These are phyloP conservation scores for Acronicta leporina DNA, from an alignment of 2,888 invertebrate genomes.

Conservation along the genomic window DNA sequence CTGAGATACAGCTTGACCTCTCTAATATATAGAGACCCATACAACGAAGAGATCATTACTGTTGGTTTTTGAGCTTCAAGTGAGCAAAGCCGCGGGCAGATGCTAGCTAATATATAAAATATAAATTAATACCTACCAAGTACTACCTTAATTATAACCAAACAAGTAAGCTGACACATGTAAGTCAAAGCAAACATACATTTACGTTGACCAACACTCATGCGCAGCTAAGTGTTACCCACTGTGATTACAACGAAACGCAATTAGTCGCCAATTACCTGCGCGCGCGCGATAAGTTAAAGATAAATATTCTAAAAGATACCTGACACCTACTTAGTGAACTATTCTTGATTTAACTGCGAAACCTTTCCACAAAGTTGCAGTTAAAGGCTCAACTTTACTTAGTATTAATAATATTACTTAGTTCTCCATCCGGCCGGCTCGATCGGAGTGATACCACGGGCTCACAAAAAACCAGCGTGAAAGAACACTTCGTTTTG, in stretches of 20 bases:
- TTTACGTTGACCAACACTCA: constrained; percentile 55
- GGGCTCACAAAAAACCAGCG: no score
- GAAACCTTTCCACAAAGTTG: constrained; percentile 25
- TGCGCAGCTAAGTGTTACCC: constrained; percentile 63
- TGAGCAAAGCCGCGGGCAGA: no score
- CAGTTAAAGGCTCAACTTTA: background rate
- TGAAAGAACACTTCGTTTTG: no score
- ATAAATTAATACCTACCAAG: no score
- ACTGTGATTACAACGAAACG: constrained; percentile 83
- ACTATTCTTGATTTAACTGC: constrained; percentile 49
- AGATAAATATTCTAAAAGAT: constrained; percentile 77
- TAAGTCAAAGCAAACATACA: constrained; percentile 56
- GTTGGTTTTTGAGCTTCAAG: no score
- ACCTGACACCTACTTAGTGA: constrained; percentile 77
- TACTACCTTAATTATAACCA: background rate
- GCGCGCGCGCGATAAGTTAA: constrained; percentile 75
- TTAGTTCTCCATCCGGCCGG: no score
- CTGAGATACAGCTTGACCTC: no score
- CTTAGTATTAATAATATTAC: no score
- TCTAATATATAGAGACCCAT: no score
- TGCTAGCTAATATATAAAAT: no score
- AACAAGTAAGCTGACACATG: constrained; percentile 51
- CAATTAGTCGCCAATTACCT: constrained; percentile 84
- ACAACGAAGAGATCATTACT: no score
- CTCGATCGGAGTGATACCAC: no score